Conservation (phyloP, 2,888 invertebrate genomes). For the Tillus elongatus region DNA sequence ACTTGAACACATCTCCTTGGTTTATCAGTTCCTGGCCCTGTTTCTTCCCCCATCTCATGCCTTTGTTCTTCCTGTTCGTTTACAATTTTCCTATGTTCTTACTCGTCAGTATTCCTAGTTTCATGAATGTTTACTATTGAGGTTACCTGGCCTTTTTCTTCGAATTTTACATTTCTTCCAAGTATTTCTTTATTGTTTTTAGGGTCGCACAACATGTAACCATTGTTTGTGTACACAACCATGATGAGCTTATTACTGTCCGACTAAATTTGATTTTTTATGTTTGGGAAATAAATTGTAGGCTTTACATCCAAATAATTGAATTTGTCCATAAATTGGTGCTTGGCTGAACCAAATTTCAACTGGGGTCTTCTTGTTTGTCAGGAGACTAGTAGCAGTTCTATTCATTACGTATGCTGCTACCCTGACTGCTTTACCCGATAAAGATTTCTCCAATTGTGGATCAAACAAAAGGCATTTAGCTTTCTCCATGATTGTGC, state of each 20-base stretch:
- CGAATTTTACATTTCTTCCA: conserved; percentile 17
- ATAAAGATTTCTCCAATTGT: conserved; percentile 7
- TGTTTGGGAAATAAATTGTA: conserved; percentile 13
- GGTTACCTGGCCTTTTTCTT: conserved; percentile 15
- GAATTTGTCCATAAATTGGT: conserved; percentile 11
- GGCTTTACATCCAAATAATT: conserved; percentile 12
- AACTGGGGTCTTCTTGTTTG: conserved; percentile 9
- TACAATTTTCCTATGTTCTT: background rate
- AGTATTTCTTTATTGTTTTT: conserved; percentile 10
- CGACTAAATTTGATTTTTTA: conserved; percentile 11
- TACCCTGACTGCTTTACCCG: conserved; percentile 11
- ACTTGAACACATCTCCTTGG: conserved; percentile 6
- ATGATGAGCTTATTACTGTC: conserved; percentile 14
- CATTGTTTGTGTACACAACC: conserved; percentile 18
- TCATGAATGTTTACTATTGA: background rate
- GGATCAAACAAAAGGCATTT: conserved; percentile 6
- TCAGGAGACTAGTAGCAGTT: conserved; percentile 4
- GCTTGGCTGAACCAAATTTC: conserved; percentile 10
- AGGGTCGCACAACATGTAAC: conserved; percentile 16
- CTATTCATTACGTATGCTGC: conserved; percentile 6
- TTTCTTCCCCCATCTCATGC: conserved; percentile 1
- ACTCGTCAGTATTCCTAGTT: background rate
- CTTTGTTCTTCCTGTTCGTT: background rate
- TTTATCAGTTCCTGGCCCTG: conserved; percentile 4
- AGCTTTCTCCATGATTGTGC: conserved; percentile 11